Evolutionary conservation across 1,140 invertebrate genomes (phyloP).

Genomic region (Carposina sasakii): DNA sequence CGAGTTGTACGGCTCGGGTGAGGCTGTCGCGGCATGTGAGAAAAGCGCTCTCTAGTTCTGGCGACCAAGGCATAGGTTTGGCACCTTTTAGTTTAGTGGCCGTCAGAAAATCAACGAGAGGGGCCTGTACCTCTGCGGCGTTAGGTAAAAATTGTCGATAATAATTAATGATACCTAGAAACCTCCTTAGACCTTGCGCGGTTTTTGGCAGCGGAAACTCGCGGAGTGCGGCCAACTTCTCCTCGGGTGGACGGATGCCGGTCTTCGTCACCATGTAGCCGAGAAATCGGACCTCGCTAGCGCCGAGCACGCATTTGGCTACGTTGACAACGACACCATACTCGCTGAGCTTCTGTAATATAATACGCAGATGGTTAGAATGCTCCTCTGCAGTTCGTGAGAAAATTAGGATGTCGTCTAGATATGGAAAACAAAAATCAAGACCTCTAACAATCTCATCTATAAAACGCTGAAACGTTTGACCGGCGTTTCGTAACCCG

Average conservation of each 20-base stretch:
- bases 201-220: slow-evolving; percentile 37
- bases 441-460: slow-evolving; percentile 45
- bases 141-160: background rate
- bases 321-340: slow-evolving; percentile 38
- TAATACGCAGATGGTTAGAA: slow-evolving; percentile 21
- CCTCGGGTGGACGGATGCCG: slow-evolving; percentile 28
- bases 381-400: slow-evolving; percentile 32
- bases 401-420: slow-evolving; percentile 50
- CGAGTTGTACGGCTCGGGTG: background rate
- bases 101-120: background rate
- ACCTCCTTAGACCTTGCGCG: slow-evolving; percentile 17
- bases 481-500: slow-evolving; percentile 38
- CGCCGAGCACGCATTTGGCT: slow-evolving; percentile 30
- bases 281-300: slow-evolving; percentile 20
- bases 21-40: background rate
- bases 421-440: slow-evolving; percentile 28
- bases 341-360: slow-evolving; percentile 25
- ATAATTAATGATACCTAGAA: slow-evolving; percentile 13
- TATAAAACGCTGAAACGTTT: slow-evolving; percentile 70
- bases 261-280: slow-evolving; percentile 30
- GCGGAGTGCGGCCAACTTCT: slow-evolving; percentile 25
- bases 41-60: background rate
- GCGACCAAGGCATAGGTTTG: background rate
- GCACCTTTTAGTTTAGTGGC: background rate
- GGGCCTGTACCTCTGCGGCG: background rate